Conservation (phyloP, 2,888 invertebrate species). For the Drosophila monieri region DNA sequence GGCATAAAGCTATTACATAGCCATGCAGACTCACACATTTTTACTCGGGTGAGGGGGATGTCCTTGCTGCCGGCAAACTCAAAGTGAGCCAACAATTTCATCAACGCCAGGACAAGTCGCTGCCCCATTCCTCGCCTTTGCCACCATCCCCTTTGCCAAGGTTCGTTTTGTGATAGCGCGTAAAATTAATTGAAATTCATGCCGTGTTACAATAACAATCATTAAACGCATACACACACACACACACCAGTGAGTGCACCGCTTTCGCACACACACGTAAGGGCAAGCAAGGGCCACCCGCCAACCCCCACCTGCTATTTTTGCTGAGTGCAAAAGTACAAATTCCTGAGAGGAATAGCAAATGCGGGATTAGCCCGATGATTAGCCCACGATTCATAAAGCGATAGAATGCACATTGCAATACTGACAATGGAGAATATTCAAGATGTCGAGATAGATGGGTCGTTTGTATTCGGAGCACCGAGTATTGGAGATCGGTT, state of each 20-base stretch:
- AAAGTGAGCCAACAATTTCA: slow-evolving; percentile 78
- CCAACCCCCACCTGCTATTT: slow-evolving; percentile 28
- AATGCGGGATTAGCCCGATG: slow-evolving; percentile 59
- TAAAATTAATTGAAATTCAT: slow-evolving; percentile 78
- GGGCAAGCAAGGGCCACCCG: slow-evolving; percentile 55
- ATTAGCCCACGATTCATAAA: slow-evolving; percentile 70
- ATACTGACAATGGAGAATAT: slow-evolving; percentile 6
- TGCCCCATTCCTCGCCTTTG: neutral
- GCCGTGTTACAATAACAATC: slow-evolving; percentile 78
- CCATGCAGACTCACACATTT: slow-evolving; percentile 15
- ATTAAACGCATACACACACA: slow-evolving; percentile 72
- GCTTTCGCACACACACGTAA: neutral
- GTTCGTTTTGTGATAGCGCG: slow-evolving; percentile 68
- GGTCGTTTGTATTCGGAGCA: neutral
- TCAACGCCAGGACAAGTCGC: slow-evolving; percentile 65
- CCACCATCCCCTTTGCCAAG: slow-evolving; percentile 8
- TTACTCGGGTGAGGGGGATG: slow-evolving; percentile 41
- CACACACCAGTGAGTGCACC: neutral
- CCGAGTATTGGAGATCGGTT: slow-evolving; percentile 7
- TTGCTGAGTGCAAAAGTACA: slow-evolving; percentile 84
- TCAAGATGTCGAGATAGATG: slow-evolving; percentile 2
- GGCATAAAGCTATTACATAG: slow-evolving; percentile 81
- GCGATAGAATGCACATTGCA: slow-evolving; percentile 47
- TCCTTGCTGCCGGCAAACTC: slow-evolving; percentile 80
- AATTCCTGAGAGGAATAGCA: slow-evolving; percentile 83